Conservation (phyloP, 2,888 invertebrate species). For the Mesorhabditis belari region DNA sequence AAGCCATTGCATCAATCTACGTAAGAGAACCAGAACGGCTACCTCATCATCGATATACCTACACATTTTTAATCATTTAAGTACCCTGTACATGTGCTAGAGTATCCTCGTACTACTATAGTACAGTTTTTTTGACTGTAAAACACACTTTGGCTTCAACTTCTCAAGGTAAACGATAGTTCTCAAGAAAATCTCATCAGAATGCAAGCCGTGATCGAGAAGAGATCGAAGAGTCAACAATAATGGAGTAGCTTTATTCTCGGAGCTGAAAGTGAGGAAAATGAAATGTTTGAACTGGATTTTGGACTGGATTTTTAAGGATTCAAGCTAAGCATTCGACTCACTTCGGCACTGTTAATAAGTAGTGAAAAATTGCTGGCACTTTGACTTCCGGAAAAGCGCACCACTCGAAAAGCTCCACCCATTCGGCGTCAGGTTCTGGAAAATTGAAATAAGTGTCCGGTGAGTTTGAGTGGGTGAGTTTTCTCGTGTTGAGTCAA, state of each 20-base stretch:
- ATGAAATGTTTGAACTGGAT: neutral
- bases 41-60: conserved; percentile 33
- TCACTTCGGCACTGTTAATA: conserved; percentile 23
- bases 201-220: conserved; percentile 15
- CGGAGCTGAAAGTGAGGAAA: conserved; percentile 5
- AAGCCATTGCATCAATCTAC: conserved; percentile 20
- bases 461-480: too few species aligned
- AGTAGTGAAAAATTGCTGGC: conserved; percentile 17
- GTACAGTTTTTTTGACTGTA: neutral
- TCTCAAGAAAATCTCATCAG: conserved; percentile 16
- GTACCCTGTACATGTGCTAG: neutral
- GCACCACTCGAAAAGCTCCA: conserved; percentile 25
- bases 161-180: conserved; percentile 29
- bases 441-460: conserved; percentile 2
- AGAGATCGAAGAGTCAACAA: conserved; percentile 20
- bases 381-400: conserved; percentile 15
- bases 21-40: conserved; percentile 30
- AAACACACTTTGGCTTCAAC: conserved; percentile 42
- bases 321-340: neutral
- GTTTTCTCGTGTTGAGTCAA: too few species aligned
- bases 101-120: neutral
- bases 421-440: conserved; percentile 29
- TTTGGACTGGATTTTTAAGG: neutral
- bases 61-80: too few species aligned
- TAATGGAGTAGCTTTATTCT: conserved; percentile 22